Conservation (phyloP, 2,797 vertebrate genomes). For the Acridotheres tristis region DNA sequence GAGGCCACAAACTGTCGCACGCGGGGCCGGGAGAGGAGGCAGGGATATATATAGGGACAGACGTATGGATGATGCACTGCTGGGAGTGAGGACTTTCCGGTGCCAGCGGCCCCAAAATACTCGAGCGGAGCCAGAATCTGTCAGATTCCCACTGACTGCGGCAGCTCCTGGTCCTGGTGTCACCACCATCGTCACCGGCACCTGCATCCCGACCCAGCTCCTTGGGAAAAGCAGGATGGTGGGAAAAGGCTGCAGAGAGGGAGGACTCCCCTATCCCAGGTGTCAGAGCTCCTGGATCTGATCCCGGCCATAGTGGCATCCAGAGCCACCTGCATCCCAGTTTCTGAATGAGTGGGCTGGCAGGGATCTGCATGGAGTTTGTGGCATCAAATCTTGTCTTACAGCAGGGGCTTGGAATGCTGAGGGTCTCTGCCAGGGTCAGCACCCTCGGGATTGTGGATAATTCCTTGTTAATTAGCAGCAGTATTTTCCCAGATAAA, state of each 20-base stretch:
- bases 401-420: neutral
- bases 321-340: neutral
- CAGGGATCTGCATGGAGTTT: neutral
- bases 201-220: rapidly evolving
- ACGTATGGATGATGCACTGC: conserved; percentile 31
- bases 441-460: rapidly evolving
- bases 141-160: neutral
- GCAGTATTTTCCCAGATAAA: neutral
- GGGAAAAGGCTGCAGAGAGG: neutral
- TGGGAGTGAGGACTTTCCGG: neutral
- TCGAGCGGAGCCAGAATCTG: neutral
- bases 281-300: neutral
- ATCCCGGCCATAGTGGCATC: neutral
- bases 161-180: neutral
- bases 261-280: rapidly evolving
- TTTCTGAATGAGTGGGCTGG: neutral
- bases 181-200: rapidly evolving
- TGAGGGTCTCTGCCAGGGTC: neutral
- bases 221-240: neutral
- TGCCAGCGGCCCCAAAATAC: neutral
- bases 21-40: neutral
- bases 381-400: neutral
- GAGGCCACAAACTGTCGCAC: neutral
- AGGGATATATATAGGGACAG: conserved; percentile 45
- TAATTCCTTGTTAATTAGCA: neutral